These are phyloP conservation scores for Drosophila kambysellisi DNA, from an alignment of 2,888 invertebrate species.

Conservation along the genomic window DNA sequence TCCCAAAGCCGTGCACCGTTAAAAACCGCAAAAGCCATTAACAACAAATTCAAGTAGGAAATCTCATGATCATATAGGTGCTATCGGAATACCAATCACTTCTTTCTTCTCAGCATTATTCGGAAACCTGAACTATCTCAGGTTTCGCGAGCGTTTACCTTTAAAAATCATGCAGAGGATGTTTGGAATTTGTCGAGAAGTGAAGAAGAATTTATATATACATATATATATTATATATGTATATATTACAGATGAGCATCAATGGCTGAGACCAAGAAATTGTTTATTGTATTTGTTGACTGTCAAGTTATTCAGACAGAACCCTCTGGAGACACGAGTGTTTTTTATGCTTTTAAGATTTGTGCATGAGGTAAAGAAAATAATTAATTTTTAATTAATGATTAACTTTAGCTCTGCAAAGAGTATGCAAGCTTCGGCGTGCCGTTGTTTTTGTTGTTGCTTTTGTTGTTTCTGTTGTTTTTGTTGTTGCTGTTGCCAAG, in stretches of 20 bases:
- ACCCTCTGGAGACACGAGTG: not conserved
- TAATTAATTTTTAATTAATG: not conserved
- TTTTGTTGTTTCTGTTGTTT: too few relatives aligned
- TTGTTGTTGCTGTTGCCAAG: conserved; percentile 24
- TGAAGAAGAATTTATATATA: not conserved
- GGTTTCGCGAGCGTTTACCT: conserved; percentile 47
- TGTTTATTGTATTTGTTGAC: not conserved
- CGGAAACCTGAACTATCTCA: conserved; percentile 15
- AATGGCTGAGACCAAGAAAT: not conserved
- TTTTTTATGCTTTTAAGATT: not conserved
- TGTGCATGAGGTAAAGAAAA: not conserved
- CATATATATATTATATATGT: not conserved
- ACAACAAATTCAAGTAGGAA: conserved; percentile 52
- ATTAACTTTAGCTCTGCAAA: not conserved
- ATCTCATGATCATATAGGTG: conserved; percentile 55
- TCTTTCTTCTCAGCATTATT: conserved; percentile 13
- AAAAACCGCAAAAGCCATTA: conserved; percentile 63
- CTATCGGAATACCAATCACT: conserved; percentile 57
- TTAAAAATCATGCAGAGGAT: not conserved
- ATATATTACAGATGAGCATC: not conserved
- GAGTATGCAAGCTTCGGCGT: not conserved
- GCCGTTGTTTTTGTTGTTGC: not conserved
- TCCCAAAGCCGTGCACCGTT: conserved; percentile 27
- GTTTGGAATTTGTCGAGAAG: not conserved
- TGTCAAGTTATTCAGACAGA: not conserved